phyloP scores from a whole-genome alignment of 2,113 vertebrate genomes.

The Ondatra zibethicus region DNA sequence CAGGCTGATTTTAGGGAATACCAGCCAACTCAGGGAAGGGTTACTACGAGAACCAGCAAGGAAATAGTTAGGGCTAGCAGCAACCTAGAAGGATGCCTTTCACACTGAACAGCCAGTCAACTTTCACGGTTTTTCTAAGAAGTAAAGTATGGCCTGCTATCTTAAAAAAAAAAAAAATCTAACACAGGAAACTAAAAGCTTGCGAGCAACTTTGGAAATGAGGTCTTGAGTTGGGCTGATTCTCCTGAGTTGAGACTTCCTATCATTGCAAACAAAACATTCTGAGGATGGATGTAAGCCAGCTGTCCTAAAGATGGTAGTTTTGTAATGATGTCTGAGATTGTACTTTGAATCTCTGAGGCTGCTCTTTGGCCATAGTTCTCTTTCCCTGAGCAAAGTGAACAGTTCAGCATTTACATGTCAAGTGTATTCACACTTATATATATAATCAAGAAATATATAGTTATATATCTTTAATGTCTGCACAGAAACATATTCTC shows the following conservation, averaged over 20 bases:
- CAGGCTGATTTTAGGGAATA: background rate
- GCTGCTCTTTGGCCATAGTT: background rate
- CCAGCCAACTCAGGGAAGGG: background rate
- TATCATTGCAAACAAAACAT: background rate
- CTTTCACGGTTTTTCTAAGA: conserved; percentile 81
- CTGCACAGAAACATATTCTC: background rate
- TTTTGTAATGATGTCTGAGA: background rate
- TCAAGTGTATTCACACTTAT: background rate
- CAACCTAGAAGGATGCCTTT: conserved; percentile 43
- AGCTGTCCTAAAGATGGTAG: background rate
- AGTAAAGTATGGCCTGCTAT: conserved; percentile 73
- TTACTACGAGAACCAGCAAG: background rate
- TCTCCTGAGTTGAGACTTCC: background rate
- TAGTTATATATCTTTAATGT: background rate
- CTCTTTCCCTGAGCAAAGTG: background rate
- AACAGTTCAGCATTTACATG: background rate
- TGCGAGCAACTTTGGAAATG: conserved; percentile 62
- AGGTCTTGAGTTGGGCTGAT: conserved; percentile 31
- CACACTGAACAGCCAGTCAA: conserved; percentile 57
- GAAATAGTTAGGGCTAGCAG: conserved; percentile 17
- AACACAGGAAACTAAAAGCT: conserved; percentile 60
- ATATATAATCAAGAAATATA: background rate
- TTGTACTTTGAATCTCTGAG: background rate
- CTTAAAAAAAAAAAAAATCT: background rate
- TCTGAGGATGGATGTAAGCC: background rate